These are phyloP conservation scores for Enteromius unitaeniatus DNA, from an alignment of 2,797 vertebrate genomes.

Conservation along the genomic window DNA sequence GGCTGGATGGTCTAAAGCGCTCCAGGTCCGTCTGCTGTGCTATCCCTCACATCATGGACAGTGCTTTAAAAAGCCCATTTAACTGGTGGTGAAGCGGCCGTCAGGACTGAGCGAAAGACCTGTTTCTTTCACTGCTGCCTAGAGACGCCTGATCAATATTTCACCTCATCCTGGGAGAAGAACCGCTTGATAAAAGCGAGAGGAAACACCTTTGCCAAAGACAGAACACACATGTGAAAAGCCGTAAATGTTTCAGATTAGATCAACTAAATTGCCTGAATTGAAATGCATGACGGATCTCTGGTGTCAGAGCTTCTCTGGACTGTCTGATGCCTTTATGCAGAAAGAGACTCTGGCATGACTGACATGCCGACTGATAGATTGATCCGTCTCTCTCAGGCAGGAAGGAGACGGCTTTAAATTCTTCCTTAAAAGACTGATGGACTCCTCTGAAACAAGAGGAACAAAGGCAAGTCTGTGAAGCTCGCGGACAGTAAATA, in stretches of 20 bases:
- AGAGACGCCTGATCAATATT: background rate
- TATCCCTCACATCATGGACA: constrained; percentile 31
- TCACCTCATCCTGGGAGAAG: background rate
- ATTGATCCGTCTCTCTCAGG: background rate
- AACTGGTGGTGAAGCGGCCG: background rate
- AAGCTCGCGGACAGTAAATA: background rate
- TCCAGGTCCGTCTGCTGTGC: background rate
- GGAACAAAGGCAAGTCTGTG: constrained; percentile 2
- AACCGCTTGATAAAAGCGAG: background rate
- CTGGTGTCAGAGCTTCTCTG: background rate
- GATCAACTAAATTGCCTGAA: background rate
- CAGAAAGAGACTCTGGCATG: background rate
- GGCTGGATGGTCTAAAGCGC: constrained; percentile 16
- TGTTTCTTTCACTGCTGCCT: background rate
- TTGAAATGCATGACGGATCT: background rate
- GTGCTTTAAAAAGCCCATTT: constrained; percentile 13
- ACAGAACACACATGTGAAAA: background rate
- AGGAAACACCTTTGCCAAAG: background rate
- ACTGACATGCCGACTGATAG: background rate
- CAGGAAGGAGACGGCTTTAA: background rate
- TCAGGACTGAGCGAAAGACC: background rate
- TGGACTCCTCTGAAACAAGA: background rate
- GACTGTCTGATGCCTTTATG: background rate
- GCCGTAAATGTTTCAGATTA: background rate
- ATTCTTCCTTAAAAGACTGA: background rate